A percentile compares a stretch with the other conserved stretches of the same genome.
These are phyloP conservation scores for Anastatus disparis DNA, from an alignment of 1,140 invertebrate genomes.

Conservation along the genomic window DNA sequence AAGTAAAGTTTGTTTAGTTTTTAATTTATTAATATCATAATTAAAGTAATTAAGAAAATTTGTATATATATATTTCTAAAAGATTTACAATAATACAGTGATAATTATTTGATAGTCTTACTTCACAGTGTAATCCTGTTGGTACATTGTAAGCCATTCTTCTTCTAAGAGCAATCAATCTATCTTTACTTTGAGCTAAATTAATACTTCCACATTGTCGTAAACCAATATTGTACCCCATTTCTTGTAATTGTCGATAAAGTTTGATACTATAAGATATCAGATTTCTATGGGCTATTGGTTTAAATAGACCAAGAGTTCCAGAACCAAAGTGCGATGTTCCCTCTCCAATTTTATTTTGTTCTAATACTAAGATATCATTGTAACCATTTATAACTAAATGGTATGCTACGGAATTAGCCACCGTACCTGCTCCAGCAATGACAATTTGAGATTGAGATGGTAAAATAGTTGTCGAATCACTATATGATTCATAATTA, in stretches of 20 bases:
- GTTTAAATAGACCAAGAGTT: constrained; percentile 72
- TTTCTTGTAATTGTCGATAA: constrained; percentile 71
- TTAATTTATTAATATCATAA: too few relatives aligned
- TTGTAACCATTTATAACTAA: constrained; percentile 72
- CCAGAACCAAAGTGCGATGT: constrained; percentile 77
- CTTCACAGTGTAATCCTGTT: constrained; percentile 69
- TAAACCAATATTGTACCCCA: constrained; percentile 73
- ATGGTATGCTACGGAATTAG: constrained; percentile 77
- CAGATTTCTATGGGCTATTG: constrained; percentile 70
- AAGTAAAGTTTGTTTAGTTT: not conserved
- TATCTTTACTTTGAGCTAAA: constrained; percentile 78
- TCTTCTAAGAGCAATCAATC: constrained; percentile 74
- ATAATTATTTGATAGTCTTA: constrained; percentile 38
- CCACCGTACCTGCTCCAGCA: constrained; percentile 74
- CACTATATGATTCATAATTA: constrained; percentile 22
- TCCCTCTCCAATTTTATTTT: constrained; percentile 75
- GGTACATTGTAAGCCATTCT: constrained; percentile 71
- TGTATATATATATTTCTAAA: not conserved
- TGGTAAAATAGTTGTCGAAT: constrained; percentile 49
- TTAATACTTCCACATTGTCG: constrained; percentile 77
- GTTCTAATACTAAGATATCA: constrained; percentile 74
- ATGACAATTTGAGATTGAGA: constrained; percentile 72
- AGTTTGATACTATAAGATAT: constrained; percentile 73
- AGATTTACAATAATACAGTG: not conserved
- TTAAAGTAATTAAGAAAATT: constrained; percentile 2